Conservation (phyloP, 2,888 invertebrate species). For the Standfussiana lucernea region DNA sequence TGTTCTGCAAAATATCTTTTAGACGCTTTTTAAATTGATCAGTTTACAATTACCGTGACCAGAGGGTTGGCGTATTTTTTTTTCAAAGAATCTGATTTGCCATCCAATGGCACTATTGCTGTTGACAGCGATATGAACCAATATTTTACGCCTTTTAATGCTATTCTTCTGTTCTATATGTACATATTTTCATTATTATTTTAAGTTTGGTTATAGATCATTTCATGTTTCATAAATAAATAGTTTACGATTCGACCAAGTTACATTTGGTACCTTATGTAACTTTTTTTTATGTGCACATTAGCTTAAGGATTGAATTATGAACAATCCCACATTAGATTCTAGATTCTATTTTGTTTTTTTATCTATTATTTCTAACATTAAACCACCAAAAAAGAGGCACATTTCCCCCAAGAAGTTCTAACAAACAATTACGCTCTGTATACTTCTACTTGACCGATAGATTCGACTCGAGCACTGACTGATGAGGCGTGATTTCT, state of each 20-base stretch:
- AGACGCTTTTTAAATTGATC: no score
- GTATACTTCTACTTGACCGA: conserved; percentile 25
- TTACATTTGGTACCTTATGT: neutral
- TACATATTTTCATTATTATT: no score
- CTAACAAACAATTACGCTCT: conserved; percentile 45
- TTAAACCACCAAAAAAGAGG: neutral
- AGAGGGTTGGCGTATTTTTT: no score
- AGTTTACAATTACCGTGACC: no score
- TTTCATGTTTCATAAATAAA: neutral
- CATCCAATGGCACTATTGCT: no score
- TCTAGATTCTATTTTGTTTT: neutral
- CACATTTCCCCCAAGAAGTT: conserved; percentile 8
- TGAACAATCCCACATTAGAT: neutral
- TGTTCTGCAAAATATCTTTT: no score
- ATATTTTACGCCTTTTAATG: no score
- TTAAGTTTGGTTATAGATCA: no score
- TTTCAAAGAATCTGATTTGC: no score
- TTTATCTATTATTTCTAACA: neutral
- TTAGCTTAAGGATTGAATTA: neutral
- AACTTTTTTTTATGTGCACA: neutral
- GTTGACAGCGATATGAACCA: no score
- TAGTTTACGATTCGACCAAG: neutral
- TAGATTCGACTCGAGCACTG: conserved; percentile 44
- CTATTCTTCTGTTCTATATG: no score
- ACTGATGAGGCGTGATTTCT: conserved; percentile 66